Evolutionary conservation across 2,113 vertebrate species (phyloP).

Genomic region (Piaya cayana): DNA sequence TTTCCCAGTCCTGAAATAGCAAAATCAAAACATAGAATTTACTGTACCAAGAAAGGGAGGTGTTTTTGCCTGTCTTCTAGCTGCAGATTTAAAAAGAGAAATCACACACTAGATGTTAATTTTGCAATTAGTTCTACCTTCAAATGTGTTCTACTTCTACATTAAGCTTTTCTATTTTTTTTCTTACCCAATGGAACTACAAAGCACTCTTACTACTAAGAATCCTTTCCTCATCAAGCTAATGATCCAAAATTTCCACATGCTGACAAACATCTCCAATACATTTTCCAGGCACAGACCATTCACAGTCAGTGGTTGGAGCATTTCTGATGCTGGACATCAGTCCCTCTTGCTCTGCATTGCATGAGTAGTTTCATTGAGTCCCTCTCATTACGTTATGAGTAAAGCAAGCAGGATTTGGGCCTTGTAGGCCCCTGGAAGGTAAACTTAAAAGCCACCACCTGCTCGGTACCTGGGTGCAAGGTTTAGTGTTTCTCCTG

Average conservation of each 20-base stretch:
- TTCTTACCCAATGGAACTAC: background rate
- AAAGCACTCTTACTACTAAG: background rate
- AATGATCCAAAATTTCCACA: background rate
- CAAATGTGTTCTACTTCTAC: background rate
- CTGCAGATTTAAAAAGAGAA: background rate
- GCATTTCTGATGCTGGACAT: background rate
- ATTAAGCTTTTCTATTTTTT: background rate
- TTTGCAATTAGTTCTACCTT: slow-evolving; percentile 1
- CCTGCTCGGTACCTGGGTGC: background rate
- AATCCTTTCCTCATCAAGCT: background rate
- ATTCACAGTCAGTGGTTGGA: fast-evolving
- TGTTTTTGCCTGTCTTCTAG: background rate
- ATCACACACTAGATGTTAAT: background rate
- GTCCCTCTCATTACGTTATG: background rate
- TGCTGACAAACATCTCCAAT: background rate
- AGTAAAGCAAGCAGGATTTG: background rate
- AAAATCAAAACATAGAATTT: background rate
- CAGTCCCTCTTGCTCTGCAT: background rate
- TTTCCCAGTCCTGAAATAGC: background rate
- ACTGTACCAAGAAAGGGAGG: background rate
- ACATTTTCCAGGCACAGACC: background rate
- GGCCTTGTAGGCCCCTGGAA: background rate
- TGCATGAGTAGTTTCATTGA: background rate
- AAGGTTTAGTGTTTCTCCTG: slow-evolving; percentile 6
- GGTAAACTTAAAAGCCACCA: background rate